phyloP scores from a whole-genome alignment of 2,113 vertebrate species.

The Thamnophis sirtalis region DNA sequence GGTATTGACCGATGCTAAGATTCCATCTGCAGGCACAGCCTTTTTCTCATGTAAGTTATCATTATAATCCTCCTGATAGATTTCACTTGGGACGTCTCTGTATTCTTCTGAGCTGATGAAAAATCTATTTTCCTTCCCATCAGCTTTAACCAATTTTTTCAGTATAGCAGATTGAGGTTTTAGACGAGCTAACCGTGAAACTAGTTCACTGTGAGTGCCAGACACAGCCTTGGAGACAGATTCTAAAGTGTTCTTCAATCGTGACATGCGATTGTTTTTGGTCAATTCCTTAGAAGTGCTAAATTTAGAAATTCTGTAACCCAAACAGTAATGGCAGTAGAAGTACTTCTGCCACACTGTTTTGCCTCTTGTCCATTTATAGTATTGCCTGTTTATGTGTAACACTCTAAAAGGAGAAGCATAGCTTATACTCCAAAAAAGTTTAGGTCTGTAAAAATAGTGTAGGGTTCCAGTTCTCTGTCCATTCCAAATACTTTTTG shows the following conservation, averaged over 20 bases:
- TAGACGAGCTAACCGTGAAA: slow-evolving; percentile 80
- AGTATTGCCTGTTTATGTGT: slow-evolving; percentile 59
- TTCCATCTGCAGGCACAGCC: slow-evolving; percentile 40
- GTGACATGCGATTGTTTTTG: slow-evolving; percentile 82
- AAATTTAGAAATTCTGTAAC: slow-evolving; percentile 71
- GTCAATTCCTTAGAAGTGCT: slow-evolving; percentile 77
- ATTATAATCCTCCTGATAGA: slow-evolving; percentile 59
- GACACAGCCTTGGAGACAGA: slow-evolving; percentile 89
- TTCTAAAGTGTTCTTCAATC: slow-evolving; percentile 84
- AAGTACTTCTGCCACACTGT: slow-evolving; percentile 63
- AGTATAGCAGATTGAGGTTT: slow-evolving; percentile 70
- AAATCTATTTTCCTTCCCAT: slow-evolving; percentile 23
- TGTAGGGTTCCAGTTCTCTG: slow-evolving; percentile 66
- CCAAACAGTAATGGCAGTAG: slow-evolving; percentile 62
- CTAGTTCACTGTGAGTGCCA: slow-evolving; percentile 81
- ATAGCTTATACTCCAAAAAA: slow-evolving; percentile 60
- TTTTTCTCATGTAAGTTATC: slow-evolving; percentile 42
- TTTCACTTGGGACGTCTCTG: slow-evolving; percentile 49
- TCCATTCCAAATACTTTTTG: slow-evolving; percentile 68
- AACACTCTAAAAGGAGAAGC: slow-evolving; percentile 61
- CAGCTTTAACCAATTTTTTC: slow-evolving; percentile 61
- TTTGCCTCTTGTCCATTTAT: slow-evolving; percentile 63
- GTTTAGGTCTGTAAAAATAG: slow-evolving; percentile 51
- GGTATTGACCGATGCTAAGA: neutral
- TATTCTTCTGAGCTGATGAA: slow-evolving; percentile 54